phyloP scores from a whole-genome alignment of 2,113 vertebrate species.

The Sinocyclocheilus maitianheensis region DNA sequence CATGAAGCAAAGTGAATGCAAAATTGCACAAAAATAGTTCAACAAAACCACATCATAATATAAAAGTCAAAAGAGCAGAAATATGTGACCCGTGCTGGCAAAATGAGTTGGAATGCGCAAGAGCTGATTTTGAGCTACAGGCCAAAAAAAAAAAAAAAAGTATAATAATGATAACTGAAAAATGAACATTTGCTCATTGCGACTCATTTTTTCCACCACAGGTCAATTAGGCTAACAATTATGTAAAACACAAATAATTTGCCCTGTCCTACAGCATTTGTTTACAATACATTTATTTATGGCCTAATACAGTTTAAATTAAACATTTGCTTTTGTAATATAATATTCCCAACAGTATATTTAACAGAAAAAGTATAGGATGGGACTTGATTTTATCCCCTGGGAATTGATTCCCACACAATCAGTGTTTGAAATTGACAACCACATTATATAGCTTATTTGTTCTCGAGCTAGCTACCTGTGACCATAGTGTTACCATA shows the following conservation, averaged over 20 bases:
- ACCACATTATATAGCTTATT: neutral
- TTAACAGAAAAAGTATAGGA: too few species aligned
- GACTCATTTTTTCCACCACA: too few species aligned
- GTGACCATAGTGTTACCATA: neutral
- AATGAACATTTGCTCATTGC: too few species aligned
- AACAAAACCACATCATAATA: conserved; percentile 2
- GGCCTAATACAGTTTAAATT: neutral
- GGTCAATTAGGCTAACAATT: neutral
- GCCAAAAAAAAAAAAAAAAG: too few species aligned
- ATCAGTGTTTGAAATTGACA: neutral
- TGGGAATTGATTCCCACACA: neutral
- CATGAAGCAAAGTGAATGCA: neutral
- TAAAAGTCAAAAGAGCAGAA: neutral
- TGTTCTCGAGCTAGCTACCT: neutral
- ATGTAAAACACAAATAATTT: neutral
- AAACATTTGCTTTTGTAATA: neutral
- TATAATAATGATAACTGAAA: too few species aligned
- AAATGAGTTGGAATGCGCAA: too few species aligned
- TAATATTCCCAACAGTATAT: neutral
- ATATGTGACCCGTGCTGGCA: neutral
- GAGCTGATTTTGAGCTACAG: too few species aligned
- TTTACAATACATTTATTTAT: neutral
- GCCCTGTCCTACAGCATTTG: neutral
- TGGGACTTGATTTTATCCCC: neutral
- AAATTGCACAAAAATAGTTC: neutral